Evolutionary conservation across 2,113 vertebrate genomes (phyloP).

Genomic region (Albula goreensis): DNA sequence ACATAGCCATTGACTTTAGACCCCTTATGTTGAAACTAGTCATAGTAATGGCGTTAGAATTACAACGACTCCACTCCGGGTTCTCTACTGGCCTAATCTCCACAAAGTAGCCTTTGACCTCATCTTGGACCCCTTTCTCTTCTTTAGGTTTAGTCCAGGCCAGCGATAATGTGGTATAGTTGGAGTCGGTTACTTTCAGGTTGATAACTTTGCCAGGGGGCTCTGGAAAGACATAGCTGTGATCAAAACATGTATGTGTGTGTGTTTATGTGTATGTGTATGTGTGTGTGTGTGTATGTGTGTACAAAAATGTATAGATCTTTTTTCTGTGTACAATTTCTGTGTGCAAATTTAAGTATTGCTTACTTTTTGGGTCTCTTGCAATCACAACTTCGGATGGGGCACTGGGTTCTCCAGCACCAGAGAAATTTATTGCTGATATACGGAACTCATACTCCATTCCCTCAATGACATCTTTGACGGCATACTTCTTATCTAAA

Average conservation of each 20-base stretch:
- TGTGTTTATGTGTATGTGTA: too few relatives aligned
- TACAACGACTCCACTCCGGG: slow-evolving; percentile 79
- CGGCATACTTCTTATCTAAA: slow-evolving; percentile 74
- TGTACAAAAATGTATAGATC: too few relatives aligned
- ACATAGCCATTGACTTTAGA: slow-evolving; percentile 73
- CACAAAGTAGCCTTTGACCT: slow-evolving; percentile 81
- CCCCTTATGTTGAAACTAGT: slow-evolving; percentile 76
- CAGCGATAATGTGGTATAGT: slow-evolving; percentile 75
- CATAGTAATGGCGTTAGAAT: slow-evolving; percentile 57
- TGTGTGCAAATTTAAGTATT: background rate
- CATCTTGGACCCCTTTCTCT: slow-evolving; percentile 57
- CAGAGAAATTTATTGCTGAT: slow-evolving; percentile 79
- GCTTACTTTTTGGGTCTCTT: slow-evolving; percentile 78
- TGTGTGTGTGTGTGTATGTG: too few relatives aligned
- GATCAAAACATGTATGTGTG: background rate
- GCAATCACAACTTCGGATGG: slow-evolving; percentile 73
- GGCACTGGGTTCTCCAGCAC: slow-evolving; percentile 76
- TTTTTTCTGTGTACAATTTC: too few relatives aligned
- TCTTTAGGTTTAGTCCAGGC: slow-evolving; percentile 77
- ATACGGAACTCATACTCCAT: slow-evolving; percentile 84
- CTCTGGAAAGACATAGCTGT: slow-evolving; percentile 62
- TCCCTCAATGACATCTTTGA: slow-evolving; percentile 75
- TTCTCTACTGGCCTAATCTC: slow-evolving; percentile 75
- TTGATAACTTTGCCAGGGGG: slow-evolving; percentile 76
- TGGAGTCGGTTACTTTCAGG: slow-evolving; percentile 80